Evolutionary conservation across 2,113 vertebrate species (phyloP).

Genomic region (Oreochromis aureus): DNA sequence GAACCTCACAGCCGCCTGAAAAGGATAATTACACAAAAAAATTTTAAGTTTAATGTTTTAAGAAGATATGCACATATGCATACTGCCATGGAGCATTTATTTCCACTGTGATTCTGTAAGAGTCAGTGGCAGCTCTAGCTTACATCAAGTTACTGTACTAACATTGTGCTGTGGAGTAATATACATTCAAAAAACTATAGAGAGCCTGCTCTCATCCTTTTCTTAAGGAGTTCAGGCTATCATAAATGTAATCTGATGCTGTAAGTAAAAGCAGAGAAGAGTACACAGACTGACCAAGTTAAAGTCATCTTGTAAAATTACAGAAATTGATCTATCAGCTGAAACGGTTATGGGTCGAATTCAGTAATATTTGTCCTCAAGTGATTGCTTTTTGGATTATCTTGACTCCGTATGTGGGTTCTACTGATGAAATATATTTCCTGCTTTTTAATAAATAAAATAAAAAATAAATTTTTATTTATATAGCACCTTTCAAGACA

Average conservation of each 20-base stretch:
- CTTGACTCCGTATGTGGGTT: background rate
- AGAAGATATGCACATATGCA: background rate
- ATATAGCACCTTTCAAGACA: too few relatives aligned
- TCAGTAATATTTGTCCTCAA: background rate
- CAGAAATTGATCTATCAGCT: background rate
- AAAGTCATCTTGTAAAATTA: background rate
- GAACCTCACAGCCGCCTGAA: background rate
- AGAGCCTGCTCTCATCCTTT: background rate
- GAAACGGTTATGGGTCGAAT: background rate
- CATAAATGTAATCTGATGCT: slow-evolving; percentile 13
- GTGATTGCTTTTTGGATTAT: background rate
- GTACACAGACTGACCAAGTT: background rate
- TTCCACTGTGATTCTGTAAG: background rate
- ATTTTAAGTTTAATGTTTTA: background rate
- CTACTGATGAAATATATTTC: background rate
- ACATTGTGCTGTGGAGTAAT: slow-evolving; percentile 8
- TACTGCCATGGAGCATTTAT: background rate
- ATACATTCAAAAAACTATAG: slow-evolving; percentile 8
- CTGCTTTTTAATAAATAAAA: background rate
- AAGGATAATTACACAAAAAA: background rate
- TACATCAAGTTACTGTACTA: slow-evolving; percentile 12
- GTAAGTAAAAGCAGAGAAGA: background rate
- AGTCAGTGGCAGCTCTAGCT: background rate
- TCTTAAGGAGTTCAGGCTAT: slow-evolving; percentile 3
- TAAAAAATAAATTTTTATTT: too few relatives aligned